Evolutionary conservation across 2,113 vertebrate genomes (phyloP).

Genomic region (Oceanodroma tethys): DNA sequence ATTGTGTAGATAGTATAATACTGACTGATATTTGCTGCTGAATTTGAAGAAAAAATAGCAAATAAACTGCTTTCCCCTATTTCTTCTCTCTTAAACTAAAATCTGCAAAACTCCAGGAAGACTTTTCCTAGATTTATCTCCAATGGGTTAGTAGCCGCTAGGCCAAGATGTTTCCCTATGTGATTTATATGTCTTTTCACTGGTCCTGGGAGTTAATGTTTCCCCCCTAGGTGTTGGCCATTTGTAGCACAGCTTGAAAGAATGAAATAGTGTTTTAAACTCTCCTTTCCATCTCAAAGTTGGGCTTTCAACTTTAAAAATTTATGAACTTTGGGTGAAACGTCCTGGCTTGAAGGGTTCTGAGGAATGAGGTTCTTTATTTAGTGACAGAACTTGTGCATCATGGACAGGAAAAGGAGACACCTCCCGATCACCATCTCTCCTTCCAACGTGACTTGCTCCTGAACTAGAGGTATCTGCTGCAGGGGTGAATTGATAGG

Average conservation of each 20-base stretch:
- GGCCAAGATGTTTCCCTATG: slow-evolving; percentile 39
- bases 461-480: neutral
- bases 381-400: slow-evolving; percentile 8
- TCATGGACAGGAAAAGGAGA: neutral
- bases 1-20: neutral
- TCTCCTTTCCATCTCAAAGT: slow-evolving; percentile 27
- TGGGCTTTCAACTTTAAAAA: slow-evolving; percentile 52
- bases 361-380: slow-evolving; percentile 35
- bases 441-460: neutral
- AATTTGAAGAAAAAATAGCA: neutral
- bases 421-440: neutral
- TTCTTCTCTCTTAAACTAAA: slow-evolving; percentile 26
- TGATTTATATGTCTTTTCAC: slow-evolving; percentile 67
- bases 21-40: neutral
- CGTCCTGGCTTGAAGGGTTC: slow-evolving; percentile 45
- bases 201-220: slow-evolving; percentile 58
- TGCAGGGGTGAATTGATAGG: neutral
- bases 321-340: slow-evolving; percentile 44
- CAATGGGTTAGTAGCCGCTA: slow-evolving; percentile 28
- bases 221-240: slow-evolving; percentile 42
- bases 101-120: slow-evolving; percentile 27
- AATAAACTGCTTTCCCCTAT: slow-evolving; percentile 30
- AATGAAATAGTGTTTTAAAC: slow-evolving; percentile 56
- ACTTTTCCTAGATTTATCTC: slow-evolving; percentile 62
- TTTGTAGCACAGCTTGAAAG: slow-evolving; percentile 51